Evolutionary conservation across 2,888 invertebrate genomes (phyloP).

Genomic region (Harpalus rubripes): DNA sequence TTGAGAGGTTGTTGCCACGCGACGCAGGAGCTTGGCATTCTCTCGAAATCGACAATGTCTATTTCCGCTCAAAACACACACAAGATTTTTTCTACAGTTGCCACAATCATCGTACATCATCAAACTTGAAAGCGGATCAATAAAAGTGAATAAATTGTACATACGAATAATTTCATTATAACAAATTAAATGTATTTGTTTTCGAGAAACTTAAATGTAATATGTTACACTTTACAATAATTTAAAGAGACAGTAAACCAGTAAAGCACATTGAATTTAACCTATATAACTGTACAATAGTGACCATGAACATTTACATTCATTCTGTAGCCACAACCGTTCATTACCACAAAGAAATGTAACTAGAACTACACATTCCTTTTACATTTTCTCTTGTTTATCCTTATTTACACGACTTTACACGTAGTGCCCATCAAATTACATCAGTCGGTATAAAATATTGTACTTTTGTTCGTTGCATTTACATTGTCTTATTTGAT

Average conservation of each 20-base stretch:
- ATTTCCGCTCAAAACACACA: too few relatives aligned
- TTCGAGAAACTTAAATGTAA: too few relatives aligned
- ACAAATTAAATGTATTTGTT: too few relatives aligned
- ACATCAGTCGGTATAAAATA: background rate
- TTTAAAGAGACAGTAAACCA: background rate
- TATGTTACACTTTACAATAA: background rate
- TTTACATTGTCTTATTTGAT: slow-evolving; percentile 27
- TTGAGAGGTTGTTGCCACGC: too few relatives aligned
- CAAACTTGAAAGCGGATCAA: too few relatives aligned
- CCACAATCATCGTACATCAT: too few relatives aligned
- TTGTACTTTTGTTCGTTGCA: slow-evolving; percentile 8
- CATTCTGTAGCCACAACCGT: slow-evolving; percentile 5
- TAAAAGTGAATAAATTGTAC: too few relatives aligned
- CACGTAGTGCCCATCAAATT: slow-evolving; percentile 16
- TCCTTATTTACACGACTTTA: background rate
- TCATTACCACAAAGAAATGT: slow-evolving; percentile 7
- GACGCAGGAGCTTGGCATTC: too few relatives aligned
- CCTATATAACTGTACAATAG: background rate
- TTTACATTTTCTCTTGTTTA: slow-evolving; percentile 24
- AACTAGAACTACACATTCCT: slow-evolving; percentile 22
- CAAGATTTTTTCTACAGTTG: too few relatives aligned
- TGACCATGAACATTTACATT: slow-evolving; percentile 10
- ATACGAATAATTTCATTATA: too few relatives aligned
- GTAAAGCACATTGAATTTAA: background rate
- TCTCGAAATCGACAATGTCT: too few relatives aligned